A percentile compares a stretch with the other conserved stretches of the same genome.
Conservation (phyloP, 2,797 vertebrate species). For the Salmo trutta region DNA sequence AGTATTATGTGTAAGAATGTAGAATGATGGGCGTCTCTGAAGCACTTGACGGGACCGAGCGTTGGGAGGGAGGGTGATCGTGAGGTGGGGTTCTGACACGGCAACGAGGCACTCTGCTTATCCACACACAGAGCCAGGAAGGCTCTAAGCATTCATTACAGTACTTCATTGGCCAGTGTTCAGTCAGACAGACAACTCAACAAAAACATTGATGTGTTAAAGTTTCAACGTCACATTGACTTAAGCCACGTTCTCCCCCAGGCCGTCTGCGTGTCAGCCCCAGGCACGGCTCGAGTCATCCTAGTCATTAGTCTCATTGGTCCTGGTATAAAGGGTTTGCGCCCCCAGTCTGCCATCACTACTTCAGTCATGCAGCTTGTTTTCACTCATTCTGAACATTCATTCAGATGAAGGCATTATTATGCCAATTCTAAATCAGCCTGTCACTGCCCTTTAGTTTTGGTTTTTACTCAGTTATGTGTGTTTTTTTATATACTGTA, state of each 20-base stretch:
- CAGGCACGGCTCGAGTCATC: constrained; percentile 22
- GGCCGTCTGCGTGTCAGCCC: constrained; percentile 6
- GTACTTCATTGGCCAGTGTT: constrained; percentile 19
- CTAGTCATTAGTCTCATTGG: constrained; percentile 23
- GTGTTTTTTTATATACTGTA: constrained; percentile 64
- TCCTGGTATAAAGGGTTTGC: constrained; percentile 25
- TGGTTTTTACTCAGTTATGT: constrained; percentile 38
- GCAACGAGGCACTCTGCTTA: constrained; percentile 42
- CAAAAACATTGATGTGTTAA: constrained; percentile 16
- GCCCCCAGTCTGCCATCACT: constrained; percentile 2
- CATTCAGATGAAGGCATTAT: constrained; percentile 41
- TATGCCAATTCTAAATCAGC: constrained; percentile 59
- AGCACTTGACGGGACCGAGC: constrained; percentile 78
- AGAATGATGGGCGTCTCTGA: constrained; percentile 74
- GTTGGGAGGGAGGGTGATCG: constrained; percentile 51
- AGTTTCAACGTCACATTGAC: not conserved
- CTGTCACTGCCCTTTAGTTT: constrained; percentile 72
- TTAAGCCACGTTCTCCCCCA: constrained; percentile 11
- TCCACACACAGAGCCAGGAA: constrained; percentile 55
- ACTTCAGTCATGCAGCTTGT: constrained; percentile 45
- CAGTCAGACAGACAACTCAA: constrained; percentile 28
- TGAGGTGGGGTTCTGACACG: constrained; percentile 38
- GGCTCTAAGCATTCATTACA: constrained; percentile 36
- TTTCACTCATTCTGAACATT: constrained; percentile 48
- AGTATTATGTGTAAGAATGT: constrained; percentile 79